A percentile compares a stretch with the other conserved stretches of the same genome.
phyloP scores from a whole-genome alignment of 2,113 vertebrate species.

The Caranx melampygus region DNA sequence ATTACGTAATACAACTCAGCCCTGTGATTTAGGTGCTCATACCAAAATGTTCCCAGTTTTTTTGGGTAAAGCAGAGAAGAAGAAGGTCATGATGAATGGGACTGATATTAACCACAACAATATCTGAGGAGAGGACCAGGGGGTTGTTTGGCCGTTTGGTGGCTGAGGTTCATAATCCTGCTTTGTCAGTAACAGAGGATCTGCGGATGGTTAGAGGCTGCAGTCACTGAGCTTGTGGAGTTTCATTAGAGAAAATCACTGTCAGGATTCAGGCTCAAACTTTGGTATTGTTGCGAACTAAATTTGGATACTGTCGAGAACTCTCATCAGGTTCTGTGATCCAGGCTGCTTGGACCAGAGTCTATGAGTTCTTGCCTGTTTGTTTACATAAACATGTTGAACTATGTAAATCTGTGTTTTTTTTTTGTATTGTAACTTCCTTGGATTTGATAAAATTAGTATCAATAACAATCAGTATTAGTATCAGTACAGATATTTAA shows the following conservation, averaged over 20 bases:
- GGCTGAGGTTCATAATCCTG: neutral
- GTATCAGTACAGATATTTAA: no score
- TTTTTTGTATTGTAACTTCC: no score
- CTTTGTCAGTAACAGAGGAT: neutral
- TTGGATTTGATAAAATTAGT: no score
- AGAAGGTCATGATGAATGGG: conserved; percentile 6
- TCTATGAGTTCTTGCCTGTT: no score
- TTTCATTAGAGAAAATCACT: neutral
- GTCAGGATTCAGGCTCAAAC: no score
- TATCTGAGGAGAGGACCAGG: neutral
- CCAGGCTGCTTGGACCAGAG: no score
- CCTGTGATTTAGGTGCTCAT: conserved; percentile 39
- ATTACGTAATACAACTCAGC: conserved; percentile 43
- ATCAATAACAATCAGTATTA: no score
- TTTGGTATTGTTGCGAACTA: no score
- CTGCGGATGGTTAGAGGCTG: neutral
- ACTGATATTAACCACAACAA: conserved; percentile 11
- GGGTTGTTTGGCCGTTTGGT: conserved; percentile 5
- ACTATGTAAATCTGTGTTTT: no score
- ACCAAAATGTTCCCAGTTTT: conserved; percentile 5
- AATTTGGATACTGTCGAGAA: no score
- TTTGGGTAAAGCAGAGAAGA: neutral
- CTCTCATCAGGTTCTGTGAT: no score
- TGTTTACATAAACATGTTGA: no score
- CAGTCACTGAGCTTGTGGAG: neutral